These are phyloP conservation scores for Gobius niger DNA, from an alignment of 2,113 vertebrate species.

Conservation along the genomic window DNA sequence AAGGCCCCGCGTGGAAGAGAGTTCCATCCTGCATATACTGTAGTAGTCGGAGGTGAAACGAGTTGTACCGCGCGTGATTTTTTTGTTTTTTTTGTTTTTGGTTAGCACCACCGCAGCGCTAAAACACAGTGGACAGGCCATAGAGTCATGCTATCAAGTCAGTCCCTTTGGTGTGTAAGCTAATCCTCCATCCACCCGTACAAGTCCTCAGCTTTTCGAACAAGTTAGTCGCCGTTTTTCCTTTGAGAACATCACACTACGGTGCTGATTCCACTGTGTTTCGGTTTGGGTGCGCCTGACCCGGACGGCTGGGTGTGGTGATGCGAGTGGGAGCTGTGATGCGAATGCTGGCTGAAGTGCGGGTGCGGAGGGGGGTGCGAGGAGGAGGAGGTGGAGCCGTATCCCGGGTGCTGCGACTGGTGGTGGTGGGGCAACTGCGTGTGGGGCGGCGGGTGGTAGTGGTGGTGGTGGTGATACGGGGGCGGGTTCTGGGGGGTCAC, in stretches of 20 bases:
- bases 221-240: not conserved
- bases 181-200: conserved; percentile 25
- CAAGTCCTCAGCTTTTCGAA: not conserved
- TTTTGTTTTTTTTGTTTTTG: not conserved
- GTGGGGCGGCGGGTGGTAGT: conserved; percentile 87
- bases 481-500: conserved; percentile 87
- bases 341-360: conserved; percentile 45
- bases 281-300: conserved; percentile 84
- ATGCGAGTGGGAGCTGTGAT: conserved; percentile 35
- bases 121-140: conserved; percentile 76
- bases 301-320: conserved; percentile 83
- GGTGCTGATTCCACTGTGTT: conserved; percentile 97
- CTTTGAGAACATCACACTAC: conserved; percentile 80
- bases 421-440: conserved; percentile 77
- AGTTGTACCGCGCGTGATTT: conserved; percentile 54
- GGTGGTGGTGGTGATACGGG: conserved; percentile 92
- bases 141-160: conserved; percentile 70
- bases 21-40: conserved; percentile 66
- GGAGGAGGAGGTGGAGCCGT: conserved; percentile 75
- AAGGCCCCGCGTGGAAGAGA: conserved; percentile 72
- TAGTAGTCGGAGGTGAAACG: conserved; percentile 50
- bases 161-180: conserved; percentile 75
- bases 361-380: conserved; percentile 66
- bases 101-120: conserved; percentile 66
- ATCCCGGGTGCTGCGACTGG: conserved; percentile 70